phyloP scores from a whole-genome alignment of 2,888 invertebrate species.

The Timema cristinae region DNA sequence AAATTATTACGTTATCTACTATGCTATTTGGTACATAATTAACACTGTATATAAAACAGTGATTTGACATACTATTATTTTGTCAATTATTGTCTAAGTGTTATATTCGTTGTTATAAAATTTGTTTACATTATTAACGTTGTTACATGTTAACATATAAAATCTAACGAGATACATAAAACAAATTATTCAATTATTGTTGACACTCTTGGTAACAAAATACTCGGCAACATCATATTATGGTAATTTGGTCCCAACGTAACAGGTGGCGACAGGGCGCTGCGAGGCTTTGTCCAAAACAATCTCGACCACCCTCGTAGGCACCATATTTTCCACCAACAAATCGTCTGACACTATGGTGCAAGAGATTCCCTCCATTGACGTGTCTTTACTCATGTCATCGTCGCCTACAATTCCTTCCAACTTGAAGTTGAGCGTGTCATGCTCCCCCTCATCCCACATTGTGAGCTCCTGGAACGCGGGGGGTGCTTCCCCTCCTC shows the following conservation, averaged over 20 bases:
- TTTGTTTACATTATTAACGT: too few species aligned
- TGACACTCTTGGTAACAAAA: slow-evolving; percentile 23
- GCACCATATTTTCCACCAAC: slow-evolving; percentile 18
- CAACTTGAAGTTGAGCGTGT: slow-evolving; percentile 18
- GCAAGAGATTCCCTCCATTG: slow-evolving; percentile 19
- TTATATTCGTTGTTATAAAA: too few species aligned
- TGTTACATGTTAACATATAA: too few species aligned
- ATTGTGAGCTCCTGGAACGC: slow-evolving; percentile 1
- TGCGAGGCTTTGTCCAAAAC: slow-evolving; percentile 30
- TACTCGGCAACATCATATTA: slow-evolving; percentile 22
- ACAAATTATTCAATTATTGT: too few species aligned
- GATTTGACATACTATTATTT: too few species aligned
- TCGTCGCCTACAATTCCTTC: slow-evolving; percentile 16
- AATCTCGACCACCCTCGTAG: slow-evolving; percentile 29
- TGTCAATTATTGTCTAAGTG: too few species aligned
- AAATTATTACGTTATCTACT: too few species aligned
- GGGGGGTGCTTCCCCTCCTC: slow-evolving; percentile 18
- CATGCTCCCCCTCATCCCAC: slow-evolving; percentile 17
- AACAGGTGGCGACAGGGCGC: slow-evolving; percentile 23
- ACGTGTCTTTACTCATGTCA: slow-evolving; percentile 15
- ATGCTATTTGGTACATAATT: too few species aligned
- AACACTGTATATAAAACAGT: too few species aligned
- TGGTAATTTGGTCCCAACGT: slow-evolving; percentile 22
- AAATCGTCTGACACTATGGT: slow-evolving; percentile 24
- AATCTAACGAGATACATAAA: too few species aligned